Base-by-base conservation (phyloP, 2,888 invertebrate species). In the Ceratothoa steindachneri region DNA sequence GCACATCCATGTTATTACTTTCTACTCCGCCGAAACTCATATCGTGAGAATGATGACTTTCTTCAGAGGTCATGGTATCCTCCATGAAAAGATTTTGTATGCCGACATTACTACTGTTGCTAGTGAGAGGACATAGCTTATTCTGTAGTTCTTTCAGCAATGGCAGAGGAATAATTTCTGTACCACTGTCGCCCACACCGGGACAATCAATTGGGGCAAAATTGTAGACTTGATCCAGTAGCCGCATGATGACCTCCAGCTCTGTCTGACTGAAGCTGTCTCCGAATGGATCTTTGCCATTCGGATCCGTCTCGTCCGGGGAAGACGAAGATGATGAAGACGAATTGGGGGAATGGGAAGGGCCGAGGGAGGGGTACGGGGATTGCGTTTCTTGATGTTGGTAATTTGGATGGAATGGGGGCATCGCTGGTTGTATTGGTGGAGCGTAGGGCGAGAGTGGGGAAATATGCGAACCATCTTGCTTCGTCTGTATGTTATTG, bases 241-340 rank as follows among this genome's bases (percentile, higher is more conserved):
- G 60, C 27, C 24, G 60, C 60, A 60, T 60, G 60, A 60, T 60
- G 24, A 60, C 60, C 12, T 60, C 60, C 27, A 60, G 12, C 27
- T 60, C 60, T 24, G 60, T 60, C 60, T 60, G 12, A 12, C 22
- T 24, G 2, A 60, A 60, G n/a, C 24, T 24, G 2, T 60, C 60
- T 12, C 24, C 1, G 60, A 60, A 60, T 3, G 24, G 60, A 3
- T 60, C 60, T 12, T 24, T 60, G 22, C 27, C 22, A 2, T n/a
- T 24, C 12, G 60, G 22, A 15, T 60, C 60, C n/a, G 24, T 24
- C 2, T 60, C 60, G 12, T 60, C 60, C 12, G 60, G 60, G 2
- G 60, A 60, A 12, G 60, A 60, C 12, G 60, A 60, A 22, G 60
- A 60, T 22, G 60, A 60, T 12, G 60, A 60, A 12, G 60, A 60